Evolutionary conservation across 2,888 invertebrate species (phyloP).

Genomic region (Limnephilus rhombicus): DNA sequence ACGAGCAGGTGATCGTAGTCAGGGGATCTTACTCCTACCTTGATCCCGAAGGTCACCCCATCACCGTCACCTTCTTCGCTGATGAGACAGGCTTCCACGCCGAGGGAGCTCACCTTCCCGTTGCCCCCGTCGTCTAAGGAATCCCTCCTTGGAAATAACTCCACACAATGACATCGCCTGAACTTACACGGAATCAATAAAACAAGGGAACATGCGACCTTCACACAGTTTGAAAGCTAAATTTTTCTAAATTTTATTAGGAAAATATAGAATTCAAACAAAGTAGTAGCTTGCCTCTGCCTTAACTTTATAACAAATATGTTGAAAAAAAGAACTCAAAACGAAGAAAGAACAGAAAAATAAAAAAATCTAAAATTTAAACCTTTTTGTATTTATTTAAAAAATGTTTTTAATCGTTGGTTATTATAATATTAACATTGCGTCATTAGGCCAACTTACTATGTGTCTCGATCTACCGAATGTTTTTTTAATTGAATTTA

Average conservation of each 20-base stretch:
- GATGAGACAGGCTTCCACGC: slow-evolving; percentile 66
- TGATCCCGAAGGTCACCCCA: slow-evolving; percentile 57
- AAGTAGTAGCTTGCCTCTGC: not conserved
- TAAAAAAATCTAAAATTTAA: not conserved
- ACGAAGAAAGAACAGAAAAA: not conserved
- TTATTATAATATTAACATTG: too few relatives aligned
- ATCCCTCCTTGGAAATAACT: not conserved
- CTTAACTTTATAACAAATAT: not conserved
- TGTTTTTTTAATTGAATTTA: too few relatives aligned
- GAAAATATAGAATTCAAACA: not conserved
- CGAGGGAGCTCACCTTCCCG: slow-evolving; percentile 62
- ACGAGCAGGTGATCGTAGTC: slow-evolving; percentile 60
- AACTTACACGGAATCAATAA: not conserved
- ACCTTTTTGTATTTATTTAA: not conserved
- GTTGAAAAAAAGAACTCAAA: not conserved
- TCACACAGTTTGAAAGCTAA: not conserved
- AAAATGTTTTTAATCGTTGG: not conserved
- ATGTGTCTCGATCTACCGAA: too few relatives aligned
- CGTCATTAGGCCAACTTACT: too few relatives aligned
- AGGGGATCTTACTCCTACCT: slow-evolving; percentile 62
- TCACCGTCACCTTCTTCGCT: slow-evolving; percentile 59
- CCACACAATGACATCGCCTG: not conserved
- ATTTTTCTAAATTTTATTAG: not conserved
- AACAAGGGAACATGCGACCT: not conserved
- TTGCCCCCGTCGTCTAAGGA: not conserved